A percentile compares a stretch with the other conserved stretches of the same genome.
Evolutionary conservation across 2,888 invertebrate genomes (phyloP).

Genomic region (Synergus japonicus): DNA sequence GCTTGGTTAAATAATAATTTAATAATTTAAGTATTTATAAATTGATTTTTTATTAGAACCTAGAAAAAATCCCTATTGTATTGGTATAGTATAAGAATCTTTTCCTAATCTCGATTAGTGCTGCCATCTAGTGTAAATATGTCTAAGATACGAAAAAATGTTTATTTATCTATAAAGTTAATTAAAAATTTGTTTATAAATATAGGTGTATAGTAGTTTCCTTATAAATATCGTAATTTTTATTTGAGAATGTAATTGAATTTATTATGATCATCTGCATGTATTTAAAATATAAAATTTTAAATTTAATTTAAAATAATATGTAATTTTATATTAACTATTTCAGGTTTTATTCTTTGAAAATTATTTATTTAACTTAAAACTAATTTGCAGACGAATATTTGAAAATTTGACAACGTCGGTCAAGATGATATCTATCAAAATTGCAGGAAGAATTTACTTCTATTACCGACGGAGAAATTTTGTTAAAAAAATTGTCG

Average conservation of each 20-base stretch:
- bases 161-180: background rate
- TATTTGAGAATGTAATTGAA: background rate
- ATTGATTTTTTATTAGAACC: background rate
- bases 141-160: background rate
- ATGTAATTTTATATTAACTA: background rate
- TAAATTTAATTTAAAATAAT: too few relatives aligned
- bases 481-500: background rate
- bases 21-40: background rate
- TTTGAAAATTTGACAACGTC: background rate
- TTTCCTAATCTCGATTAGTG: background rate
- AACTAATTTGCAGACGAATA: background rate
- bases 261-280: background rate
- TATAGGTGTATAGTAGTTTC: background rate
- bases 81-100: background rate
- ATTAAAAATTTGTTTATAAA: background rate
- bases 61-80: background rate
- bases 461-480: conserved; percentile 1
- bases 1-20: background rate
- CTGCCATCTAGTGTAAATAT: conserved; percentile 1
- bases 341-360: background rate
- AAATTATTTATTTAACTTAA: background rate
- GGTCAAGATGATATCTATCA: background rate
- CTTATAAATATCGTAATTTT: too few relatives aligned
- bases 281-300: too few relatives aligned
- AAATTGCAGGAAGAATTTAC: background rate